Base-by-base conservation (phyloP, 2,888 invertebrate genomes). In the Ecliptopera silaceata region DNA sequence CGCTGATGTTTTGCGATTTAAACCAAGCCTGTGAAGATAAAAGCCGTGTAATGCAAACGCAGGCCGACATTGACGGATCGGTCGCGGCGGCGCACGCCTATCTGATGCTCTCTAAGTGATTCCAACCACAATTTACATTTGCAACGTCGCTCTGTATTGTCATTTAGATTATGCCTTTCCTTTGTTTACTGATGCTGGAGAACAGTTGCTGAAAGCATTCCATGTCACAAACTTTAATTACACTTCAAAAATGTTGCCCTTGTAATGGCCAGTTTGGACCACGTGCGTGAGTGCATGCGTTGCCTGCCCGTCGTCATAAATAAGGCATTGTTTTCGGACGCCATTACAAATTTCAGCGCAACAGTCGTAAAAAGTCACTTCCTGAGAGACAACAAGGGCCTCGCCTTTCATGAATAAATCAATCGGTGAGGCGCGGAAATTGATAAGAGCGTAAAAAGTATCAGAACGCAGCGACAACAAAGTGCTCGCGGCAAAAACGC, bases 91-190 rank as follows among this genome's bases (percentile, higher is more conserved):
- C 80, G 84, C 82, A 79, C 82, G 83, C 79, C 86, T 89, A 89
- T 90, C 89, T 88, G 91, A 91, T 91, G 87, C 83, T 82, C 87
- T 85, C 85, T 83, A 87, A 88, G 88, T 87, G 88, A 88, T 88
- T 88, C 86, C 79, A 78, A 83, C 77, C 81, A 77, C 82, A 83
- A 89, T 88, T 88, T 88, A 86, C 88, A 86, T 89, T 86, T 82
- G 84, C 85, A 76, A 85, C 76, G 82, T 78, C 79, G 82, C 79
- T 84, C 77, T 79, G 84, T 82, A 86, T 86, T 88, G 84, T 88
- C 82, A 84, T 86, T 84, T 81, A 69, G 75, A 77, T 77, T 81
- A 74, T 74, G 74, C 72, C 75, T 78, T 78, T 77, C 78, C 78
- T 82, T 83, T 84, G 80, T 84, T 81, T 79, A 74, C 73, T 71